Conservation (phyloP, 2,113 vertebrate species). For the Micromys minutus region DNA sequence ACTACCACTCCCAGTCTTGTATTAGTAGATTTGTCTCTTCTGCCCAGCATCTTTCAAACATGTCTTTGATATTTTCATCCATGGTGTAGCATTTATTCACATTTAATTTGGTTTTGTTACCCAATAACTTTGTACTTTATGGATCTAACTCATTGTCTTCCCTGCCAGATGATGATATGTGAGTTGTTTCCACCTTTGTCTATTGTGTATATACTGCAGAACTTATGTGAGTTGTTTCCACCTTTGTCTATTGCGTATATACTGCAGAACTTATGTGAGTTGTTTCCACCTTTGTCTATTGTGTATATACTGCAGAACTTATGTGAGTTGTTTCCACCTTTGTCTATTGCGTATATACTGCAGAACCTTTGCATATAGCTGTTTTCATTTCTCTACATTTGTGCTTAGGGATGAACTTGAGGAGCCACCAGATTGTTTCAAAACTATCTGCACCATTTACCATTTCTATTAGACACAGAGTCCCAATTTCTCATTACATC, state of each 20-base stretch:
- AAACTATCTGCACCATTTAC: not conserved
- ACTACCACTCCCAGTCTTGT: not conserved
- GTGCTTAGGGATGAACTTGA: not conserved
- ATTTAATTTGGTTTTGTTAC: not conserved
- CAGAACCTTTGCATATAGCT: not conserved
- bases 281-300: not conserved
- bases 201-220: too few relatives aligned
- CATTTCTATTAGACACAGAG: not conserved
- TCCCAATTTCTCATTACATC: not conserved
- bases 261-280: not conserved
- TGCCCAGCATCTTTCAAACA: not conserved
- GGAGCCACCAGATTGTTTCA: not conserved
- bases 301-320: slow-evolving; percentile 14
- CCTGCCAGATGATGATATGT: not conserved
- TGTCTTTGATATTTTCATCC: not conserved
- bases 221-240: not conserved
- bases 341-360: not conserved
- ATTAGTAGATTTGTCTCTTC: not conserved
- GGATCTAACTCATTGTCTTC: not conserved
- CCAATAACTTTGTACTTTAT: not conserved
- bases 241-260: too few relatives aligned
- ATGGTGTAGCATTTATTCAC: not conserved
- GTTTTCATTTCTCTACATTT: slow-evolving; percentile 51
- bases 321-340: not conserved
- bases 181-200: too few relatives aligned